Base-by-base conservation (phyloP, 92 coral and sea anemone species). In the Palythoa caribaeorum region DNA sequence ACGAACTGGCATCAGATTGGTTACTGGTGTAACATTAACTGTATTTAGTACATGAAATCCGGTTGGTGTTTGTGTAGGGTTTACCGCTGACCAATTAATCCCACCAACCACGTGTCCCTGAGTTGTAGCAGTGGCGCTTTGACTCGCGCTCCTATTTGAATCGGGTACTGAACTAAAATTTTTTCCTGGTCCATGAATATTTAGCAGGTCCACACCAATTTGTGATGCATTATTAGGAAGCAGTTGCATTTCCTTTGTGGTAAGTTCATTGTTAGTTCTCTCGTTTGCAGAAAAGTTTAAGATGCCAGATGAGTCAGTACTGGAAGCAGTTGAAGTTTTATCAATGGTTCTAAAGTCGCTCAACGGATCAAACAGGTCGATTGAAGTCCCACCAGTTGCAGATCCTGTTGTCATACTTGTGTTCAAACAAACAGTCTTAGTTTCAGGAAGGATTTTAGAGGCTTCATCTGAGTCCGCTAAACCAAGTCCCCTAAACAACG, bases 401-500 rank as follows among this genome's bases (percentile, higher is more conserved):
- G 86, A 40, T n/a, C 66, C 86, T 44, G 50, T 8, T 44, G 59
- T 65, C 86, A 2, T 20, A 6, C 3, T 21, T 40, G 76, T 68
- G 47, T 65, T 44, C 47, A 21, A 63, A 81, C 11, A 28, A 10
- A 21, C 13, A 21, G 62, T 13, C n/a, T 9, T 47, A 37, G 40
- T 10, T 65, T 65, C 39, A 63, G 20, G 38, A 17, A 62, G 74
- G 55, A 37, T 62, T 10, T 1, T 47, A 51, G 74, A 68, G 16
- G 48, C 20, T 48, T 66, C 76, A 81, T 62, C 47, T 48, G 74
- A 19, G 40, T 10, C 38, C 60, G 62, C 73, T 51, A 81, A 44
- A 44, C 63, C 76, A 47, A 81, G 86, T 47, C 86, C 86, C 15
- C 63, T 66, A 50, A 81, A 81, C 76, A 81, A 19, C 35, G 76